Conservation (phyloP, 2,797 vertebrate genomes). For the Eulemur coronatus region DNA sequence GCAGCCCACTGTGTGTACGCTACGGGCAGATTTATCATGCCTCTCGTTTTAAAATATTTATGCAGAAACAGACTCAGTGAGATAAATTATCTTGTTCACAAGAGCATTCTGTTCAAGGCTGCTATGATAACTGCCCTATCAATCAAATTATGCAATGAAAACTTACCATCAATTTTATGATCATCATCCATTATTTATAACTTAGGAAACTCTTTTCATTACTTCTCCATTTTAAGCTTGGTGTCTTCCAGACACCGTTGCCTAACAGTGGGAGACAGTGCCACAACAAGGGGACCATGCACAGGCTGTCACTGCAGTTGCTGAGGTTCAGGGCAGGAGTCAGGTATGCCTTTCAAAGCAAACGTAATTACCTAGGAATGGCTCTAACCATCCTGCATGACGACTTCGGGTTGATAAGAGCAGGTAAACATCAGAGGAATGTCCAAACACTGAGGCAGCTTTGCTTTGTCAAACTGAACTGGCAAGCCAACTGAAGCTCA, state of each 20-base stretch:
- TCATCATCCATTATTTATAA: constrained; percentile 69
- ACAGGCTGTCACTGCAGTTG: not conserved
- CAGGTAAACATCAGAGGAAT: not conserved
- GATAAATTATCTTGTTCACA: constrained; percentile 80
- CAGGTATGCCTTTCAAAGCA: not conserved
- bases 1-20: constrained; percentile 64
- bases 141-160: constrained; percentile 78
- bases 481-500: not conserved
- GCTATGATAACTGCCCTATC: constrained; percentile 75
- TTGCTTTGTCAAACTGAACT: not conserved
- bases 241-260: constrained; percentile 17
- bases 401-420: not conserved
- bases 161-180: constrained; percentile 75
- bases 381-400: fast-evolving
- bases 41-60: constrained; percentile 83
- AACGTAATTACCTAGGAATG: not conserved
- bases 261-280: not conserved
- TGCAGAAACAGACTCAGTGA: constrained; percentile 68
- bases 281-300: not conserved
- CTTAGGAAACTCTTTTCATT: constrained; percentile 61
- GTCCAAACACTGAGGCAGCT: not conserved
- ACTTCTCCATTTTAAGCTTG: constrained; percentile 35
- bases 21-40: constrained; percentile 81
- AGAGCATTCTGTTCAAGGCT: constrained; percentile 76
- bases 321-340: not conserved